Base-by-base conservation (phyloP, 2,888 invertebrate species). In the Spilosoma lubricipeda region DNA sequence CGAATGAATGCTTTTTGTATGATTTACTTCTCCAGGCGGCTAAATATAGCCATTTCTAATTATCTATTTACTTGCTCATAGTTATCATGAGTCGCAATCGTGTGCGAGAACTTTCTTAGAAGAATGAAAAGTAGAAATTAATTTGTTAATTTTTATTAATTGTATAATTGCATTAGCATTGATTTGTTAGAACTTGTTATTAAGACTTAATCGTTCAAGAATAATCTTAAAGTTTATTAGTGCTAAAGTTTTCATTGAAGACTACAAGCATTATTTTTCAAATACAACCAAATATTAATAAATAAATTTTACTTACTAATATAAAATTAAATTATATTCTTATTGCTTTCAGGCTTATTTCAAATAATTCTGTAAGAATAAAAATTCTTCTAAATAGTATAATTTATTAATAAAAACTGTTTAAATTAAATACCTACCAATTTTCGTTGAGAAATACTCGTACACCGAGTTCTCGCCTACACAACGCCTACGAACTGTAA, bases 401-500 rank as follows among this genome's bases (percentile, higher is more conserved):
- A 0, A 3, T 56, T 23, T 1, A 42, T n/a, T 18, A 42, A 42
- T 42, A 66, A 66, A 66, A 48, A 18, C 18, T 20, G 1, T 45
- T 9, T 15, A 27, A n/a, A 18, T 11, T 45, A 30, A 3, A 0
- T 48, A 3, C 45, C 45, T n/a, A 33, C 9, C 42, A n/a, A 52
- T 36, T 77, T 71, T 39, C 23, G 52, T 23, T 36, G 63, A 75
- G 66, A 76, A 73, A 56, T 56, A 56, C n/a, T 56, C n/a, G 23
- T 56, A 56, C 23, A 69, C 18, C 18, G 15, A 30, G 36, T 59
- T 59, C 59, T 63, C 75, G 83, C 83, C 83, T 73, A 85, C 83
- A 75, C 64, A 65, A 73, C 83, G 78, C 77, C 83, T 79, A 81
- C 85, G 76, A 64, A 70, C 73, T 75, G 74, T 78, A 78, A 18